These are phyloP conservation scores for Palaemon carinicauda DNA, from an alignment of 1,140 invertebrate species.

Conservation along the genomic window DNA sequence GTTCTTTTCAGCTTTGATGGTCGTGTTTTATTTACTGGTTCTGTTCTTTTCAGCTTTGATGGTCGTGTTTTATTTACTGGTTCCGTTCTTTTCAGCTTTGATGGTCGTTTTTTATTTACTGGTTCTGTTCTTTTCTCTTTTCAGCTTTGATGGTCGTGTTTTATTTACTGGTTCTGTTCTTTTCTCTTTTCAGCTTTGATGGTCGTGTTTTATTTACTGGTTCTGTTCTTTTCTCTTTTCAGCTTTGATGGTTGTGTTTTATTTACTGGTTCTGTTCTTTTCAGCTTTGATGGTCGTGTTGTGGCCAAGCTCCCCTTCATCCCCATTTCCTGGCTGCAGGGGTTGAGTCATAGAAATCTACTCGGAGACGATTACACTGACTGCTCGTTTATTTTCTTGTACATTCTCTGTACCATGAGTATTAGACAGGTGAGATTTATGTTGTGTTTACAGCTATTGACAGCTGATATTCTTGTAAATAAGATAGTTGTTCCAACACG, in stretches of 20 bases:
- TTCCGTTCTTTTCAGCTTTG: conserved; percentile 81
- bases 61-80: conserved; percentile 76
- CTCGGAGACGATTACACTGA: conserved; percentile 97
- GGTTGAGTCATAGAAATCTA: conserved; percentile 95
- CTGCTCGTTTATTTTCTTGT: conserved; percentile 99
- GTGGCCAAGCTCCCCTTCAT: conserved; percentile 96
- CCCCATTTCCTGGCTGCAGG: conserved; percentile 96
- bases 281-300: conserved; percentile 96
- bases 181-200: conserved; percentile 93
- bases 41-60: conserved; percentile 86
- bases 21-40: conserved; percentile 70
- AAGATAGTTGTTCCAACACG: no score
- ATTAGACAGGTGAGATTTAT: conserved; percentile 80
- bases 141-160: conserved; percentile 96
- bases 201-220: conserved; percentile 76
- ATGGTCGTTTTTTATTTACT: conserved; percentile 78
- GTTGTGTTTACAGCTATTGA: not conserved
- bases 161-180: conserved; percentile 37
- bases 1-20: conserved; percentile 93
- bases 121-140: conserved; percentile 65
- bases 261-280: conserved; percentile 63
- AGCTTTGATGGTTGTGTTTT: conserved; percentile 95
- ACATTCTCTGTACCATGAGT: conserved; percentile 99
- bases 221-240: conserved; percentile 66
- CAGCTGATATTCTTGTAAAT: no score